phyloP scores from a whole-genome alignment of 2,888 invertebrate species.

The Norana najaformis region DNA sequence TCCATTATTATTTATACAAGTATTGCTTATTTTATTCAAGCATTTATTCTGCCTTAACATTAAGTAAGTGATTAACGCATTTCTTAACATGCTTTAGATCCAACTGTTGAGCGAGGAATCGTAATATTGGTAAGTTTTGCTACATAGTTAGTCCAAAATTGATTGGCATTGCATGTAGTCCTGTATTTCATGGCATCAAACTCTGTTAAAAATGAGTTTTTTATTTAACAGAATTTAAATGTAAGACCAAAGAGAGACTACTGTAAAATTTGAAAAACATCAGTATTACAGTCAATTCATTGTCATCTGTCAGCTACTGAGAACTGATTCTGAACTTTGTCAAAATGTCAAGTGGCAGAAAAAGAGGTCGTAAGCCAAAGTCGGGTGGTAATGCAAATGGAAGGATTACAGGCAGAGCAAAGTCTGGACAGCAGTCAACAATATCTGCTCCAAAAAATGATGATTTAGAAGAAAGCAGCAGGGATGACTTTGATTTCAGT shows the following conservation, averaged over 20 bases:
- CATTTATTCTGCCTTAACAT: background rate
- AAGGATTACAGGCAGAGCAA: background rate
- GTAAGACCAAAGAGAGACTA: background rate
- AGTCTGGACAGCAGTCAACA: background rate
- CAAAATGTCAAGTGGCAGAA: background rate
- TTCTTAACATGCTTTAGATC: background rate
- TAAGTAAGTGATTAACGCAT: background rate
- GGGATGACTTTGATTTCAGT: background rate
- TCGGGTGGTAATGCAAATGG: background rate
- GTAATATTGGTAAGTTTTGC: background rate
- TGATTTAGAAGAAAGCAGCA: background rate
- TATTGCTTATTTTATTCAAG: too few species aligned
- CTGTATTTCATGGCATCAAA: background rate
- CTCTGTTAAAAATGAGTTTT: background rate
- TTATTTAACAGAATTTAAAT: background rate
- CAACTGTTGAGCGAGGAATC: background rate
- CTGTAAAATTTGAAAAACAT: background rate
- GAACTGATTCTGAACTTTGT: background rate
- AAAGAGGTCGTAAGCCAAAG: background rate
- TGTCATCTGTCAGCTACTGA: background rate
- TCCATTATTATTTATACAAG: too few species aligned
- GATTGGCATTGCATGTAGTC: background rate
- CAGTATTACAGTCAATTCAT: background rate
- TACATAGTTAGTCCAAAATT: background rate
- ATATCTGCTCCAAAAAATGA: background rate